phyloP scores from a whole-genome alignment of 2,888 invertebrate genomes.

The Erannis defoliaria region DNA sequence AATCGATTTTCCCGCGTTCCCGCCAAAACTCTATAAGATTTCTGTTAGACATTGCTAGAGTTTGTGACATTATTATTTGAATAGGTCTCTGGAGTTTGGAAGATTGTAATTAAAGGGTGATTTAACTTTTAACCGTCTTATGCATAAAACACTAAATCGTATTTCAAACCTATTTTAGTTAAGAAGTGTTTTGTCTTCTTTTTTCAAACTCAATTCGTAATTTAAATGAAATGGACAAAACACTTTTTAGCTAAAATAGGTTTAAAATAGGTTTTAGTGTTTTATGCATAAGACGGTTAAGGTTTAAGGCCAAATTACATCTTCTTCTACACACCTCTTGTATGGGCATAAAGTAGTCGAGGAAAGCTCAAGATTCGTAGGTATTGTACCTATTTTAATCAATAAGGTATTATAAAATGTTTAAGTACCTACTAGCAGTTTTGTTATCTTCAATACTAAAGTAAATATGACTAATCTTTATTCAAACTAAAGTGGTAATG shows the following conservation, averaged over 20 bases:
- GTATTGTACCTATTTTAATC: background rate
- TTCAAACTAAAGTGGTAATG: background rate
- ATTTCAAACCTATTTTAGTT: no score
- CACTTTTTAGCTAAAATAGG: no score
- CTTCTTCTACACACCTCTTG: background rate
- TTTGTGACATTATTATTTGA: background rate
- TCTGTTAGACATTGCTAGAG: background rate
- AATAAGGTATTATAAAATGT: background rate
- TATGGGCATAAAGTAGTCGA: background rate
- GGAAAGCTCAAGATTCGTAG: background rate
- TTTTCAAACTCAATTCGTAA: no score
- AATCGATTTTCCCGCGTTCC: no score
- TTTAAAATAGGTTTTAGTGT: no score
- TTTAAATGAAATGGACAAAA: no score
- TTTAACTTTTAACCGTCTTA: no score
- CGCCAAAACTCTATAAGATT: no score
- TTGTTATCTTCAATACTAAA: background rate
- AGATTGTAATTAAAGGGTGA: background rate
- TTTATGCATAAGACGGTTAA: no score
- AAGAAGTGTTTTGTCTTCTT: no score
- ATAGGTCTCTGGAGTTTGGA: background rate
- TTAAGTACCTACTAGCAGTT: background rate
- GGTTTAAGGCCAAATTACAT: background rate
- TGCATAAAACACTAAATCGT: no score
- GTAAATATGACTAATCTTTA: background rate